Evolutionary conservation across 2,797 vertebrate species (phyloP).

Genomic region (Callimico goeldii): DNA sequence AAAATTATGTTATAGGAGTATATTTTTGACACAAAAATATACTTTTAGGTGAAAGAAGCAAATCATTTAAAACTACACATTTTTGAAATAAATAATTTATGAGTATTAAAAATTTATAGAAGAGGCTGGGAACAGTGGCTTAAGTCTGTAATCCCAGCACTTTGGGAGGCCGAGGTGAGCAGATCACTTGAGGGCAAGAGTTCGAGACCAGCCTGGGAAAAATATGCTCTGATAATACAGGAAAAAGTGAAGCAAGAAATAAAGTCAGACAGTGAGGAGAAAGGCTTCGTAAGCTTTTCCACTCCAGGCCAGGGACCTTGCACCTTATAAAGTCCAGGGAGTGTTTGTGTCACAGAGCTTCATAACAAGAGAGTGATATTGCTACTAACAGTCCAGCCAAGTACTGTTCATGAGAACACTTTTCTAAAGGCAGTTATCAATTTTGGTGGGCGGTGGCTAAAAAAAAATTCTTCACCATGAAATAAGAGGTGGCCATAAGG

Average conservation of each 20-base stretch:
- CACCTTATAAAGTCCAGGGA: background rate
- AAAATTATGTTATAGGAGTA: background rate
- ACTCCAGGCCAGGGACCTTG: background rate
- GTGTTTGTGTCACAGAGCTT: background rate
- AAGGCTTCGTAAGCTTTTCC: background rate
- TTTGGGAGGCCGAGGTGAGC: background rate
- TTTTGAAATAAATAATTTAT: background rate
- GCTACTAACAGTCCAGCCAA: background rate
- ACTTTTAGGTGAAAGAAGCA: background rate
- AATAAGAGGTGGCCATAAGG: background rate
- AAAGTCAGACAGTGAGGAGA: background rate
- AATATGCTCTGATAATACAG: too few relatives aligned
- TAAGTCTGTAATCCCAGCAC: background rate
- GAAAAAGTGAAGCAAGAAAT: too few relatives aligned
- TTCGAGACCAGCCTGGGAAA: background rate
- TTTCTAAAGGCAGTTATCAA: background rate
- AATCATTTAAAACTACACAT: background rate
- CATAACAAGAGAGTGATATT: background rate
- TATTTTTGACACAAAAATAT: background rate
- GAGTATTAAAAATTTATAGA: background rate
- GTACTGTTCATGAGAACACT: background rate
- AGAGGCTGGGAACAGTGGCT: background rate
- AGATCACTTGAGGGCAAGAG: background rate
- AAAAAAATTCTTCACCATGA: background rate
- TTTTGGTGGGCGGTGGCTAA: accelerated